These are phyloP conservation scores for Eurosta solidaginis DNA, from an alignment of 1,140 invertebrate species.

Conservation along the genomic window DNA sequence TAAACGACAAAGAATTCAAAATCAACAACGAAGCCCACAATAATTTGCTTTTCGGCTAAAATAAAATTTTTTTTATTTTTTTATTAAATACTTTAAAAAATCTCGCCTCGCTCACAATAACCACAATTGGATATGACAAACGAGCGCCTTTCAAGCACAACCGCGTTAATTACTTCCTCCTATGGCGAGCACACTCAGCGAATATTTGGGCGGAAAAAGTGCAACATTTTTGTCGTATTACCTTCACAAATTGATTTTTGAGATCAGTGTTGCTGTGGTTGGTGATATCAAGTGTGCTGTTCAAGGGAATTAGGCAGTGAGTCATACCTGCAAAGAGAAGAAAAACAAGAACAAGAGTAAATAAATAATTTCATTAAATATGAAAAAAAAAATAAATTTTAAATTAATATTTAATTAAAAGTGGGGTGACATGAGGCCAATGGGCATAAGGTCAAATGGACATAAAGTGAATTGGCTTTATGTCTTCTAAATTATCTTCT, in stretches of 20 bases:
- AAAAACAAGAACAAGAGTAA: not conserved
- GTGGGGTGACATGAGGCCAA: too few species aligned
- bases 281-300: not conserved
- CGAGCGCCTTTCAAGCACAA: not conserved
- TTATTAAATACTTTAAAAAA: not conserved
- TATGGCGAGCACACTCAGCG: not conserved
- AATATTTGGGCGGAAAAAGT: not conserved
- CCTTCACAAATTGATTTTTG: not conserved
- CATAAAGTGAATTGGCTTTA: too few species aligned
- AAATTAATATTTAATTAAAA: too few species aligned
- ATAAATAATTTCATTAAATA: not conserved
- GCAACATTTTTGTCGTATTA: slow-evolving; percentile 1
- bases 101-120: not conserved
- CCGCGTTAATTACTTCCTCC: slow-evolving; percentile 21
- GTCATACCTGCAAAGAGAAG: not conserved
- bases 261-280: not conserved
- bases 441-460: too few species aligned
- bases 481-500: too few species aligned
- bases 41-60: too few species aligned
- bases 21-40: not conserved
- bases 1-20: not conserved
- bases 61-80: not conserved
- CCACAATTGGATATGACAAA: not conserved
- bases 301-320: not conserved
- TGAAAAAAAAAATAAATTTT: too few species aligned